Percentiles rank a stretch among this genome's conserved stretches.
Evolutionary conservation across 2,888 invertebrate genomes (phyloP).

Genomic region (Apodemia zela): DNA sequence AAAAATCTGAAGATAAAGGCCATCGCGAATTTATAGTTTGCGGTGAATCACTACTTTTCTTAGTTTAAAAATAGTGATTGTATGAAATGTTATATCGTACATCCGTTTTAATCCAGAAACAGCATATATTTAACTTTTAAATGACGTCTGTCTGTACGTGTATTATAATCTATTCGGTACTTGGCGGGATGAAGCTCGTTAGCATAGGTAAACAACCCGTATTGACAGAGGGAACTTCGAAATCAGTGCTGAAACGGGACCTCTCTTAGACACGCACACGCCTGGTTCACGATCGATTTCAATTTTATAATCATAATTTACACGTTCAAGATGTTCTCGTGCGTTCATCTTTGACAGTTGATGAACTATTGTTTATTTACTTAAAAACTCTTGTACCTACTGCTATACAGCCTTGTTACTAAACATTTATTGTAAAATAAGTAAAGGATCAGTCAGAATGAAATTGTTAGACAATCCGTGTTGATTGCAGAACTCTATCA

Average conservation of each 20-base stretch:
- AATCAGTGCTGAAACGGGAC: conserved; percentile 15
- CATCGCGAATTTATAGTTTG: too few species aligned
- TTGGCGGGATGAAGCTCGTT: conserved; percentile 13
- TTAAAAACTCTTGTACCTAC: too few species aligned
- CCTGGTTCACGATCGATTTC: conserved; percentile 8
- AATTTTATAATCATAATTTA: conserved; percentile 5
- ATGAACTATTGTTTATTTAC: background rate
- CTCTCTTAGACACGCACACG: conserved; percentile 10
- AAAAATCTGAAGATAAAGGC: too few species aligned
- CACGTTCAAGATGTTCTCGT: background rate
- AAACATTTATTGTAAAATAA: too few species aligned
- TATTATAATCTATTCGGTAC: conserved; percentile 10
- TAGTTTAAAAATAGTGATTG: too few species aligned
- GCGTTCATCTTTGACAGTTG: background rate
- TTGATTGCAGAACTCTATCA: too few species aligned
- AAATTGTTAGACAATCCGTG: too few species aligned
- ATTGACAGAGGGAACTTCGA: conserved; percentile 12
- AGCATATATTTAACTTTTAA: conserved; percentile 12
- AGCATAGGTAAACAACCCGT: conserved; percentile 16
- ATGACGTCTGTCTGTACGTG: conserved; percentile 10
- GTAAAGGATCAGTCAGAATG: too few species aligned
- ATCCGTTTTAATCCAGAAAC: conserved; percentile 9
- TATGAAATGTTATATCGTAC: too few species aligned
- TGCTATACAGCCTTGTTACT: too few species aligned
- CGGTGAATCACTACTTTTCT: too few species aligned